These are phyloP conservation scores for Drosophila helvetica DNA, from an alignment of 2,888 invertebrate genomes.

Conservation along the genomic window DNA sequence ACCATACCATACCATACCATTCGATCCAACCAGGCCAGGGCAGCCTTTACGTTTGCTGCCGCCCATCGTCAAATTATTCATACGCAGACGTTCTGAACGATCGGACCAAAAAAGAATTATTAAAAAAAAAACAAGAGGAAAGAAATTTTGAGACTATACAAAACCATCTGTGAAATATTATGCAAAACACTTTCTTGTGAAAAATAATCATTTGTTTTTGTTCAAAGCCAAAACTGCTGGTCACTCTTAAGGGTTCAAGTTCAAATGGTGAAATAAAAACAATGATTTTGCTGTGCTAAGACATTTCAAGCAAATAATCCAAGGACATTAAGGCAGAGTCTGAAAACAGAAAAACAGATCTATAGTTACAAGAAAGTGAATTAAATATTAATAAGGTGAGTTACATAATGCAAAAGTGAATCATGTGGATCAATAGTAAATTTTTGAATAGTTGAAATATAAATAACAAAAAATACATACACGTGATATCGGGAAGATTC, in stretches of 20 bases:
- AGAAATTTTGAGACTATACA: conserved; percentile 32
- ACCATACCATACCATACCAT: conserved; percentile 39
- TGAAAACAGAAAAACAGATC: not conserved
- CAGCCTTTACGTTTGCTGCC: conserved; percentile 65
- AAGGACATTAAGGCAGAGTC: conserved; percentile 19
- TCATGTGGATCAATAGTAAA: not conserved
- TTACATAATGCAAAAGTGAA: conserved; percentile 16
- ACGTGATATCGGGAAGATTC: not conserved
- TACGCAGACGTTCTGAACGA: conserved; percentile 69
- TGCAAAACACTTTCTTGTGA: conserved; percentile 5
- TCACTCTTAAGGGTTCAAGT: conserved; percentile 46
- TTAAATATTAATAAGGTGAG: conserved; percentile 34
- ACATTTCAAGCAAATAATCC: conserved; percentile 6
- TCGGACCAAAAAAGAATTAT: conserved; percentile 52
- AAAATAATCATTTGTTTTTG: conserved; percentile 16
- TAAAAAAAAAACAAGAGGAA: conserved; percentile 2
- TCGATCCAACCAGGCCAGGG: conserved; percentile 21
- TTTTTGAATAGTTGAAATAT: not conserved
- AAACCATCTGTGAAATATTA: conserved; percentile 3
- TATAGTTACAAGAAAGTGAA: conserved; percentile 1
- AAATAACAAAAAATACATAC: not conserved
- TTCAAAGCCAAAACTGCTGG: conserved; percentile 25
- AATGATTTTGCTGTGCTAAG: conserved; percentile 47
- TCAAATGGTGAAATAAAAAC: conserved; percentile 60
- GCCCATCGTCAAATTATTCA: conserved; percentile 70